Base-by-base conservation (phyloP, 92 coral and sea anemone genomes). In the Hydrozoanthus gracilis region DNA sequence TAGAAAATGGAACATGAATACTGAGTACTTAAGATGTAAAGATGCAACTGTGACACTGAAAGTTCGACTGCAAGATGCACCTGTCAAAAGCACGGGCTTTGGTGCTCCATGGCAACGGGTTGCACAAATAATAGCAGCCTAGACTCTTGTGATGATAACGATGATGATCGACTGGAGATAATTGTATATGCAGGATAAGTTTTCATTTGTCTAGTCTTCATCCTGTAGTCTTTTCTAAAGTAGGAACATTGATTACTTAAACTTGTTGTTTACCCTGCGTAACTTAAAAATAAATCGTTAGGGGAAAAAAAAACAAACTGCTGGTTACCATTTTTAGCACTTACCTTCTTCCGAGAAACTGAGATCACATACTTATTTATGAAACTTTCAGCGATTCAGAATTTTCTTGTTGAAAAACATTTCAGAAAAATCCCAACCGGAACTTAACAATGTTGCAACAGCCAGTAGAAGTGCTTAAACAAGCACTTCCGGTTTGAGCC, bases 1-100 rank as follows among this genome's bases (percentile, higher is more conserved):
- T 7, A 73, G 87, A 9, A 64, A 77, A 27, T 90, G 95, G 92
- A 51, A 90, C 69, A 88, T 92, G 12, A 83, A 87, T 61, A 61
- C 67, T 61, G 15, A 15, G 11, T n/a, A n/a, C n/a, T n/a, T n/a
- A n/a, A 17, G 15, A 11, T 17, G 56, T n/a, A n/a, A 51, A 51
- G 56, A 11, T 15, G 67, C 67, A 61, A 17, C 67, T 11, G 67
- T 17, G 15, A 15, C 67, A 17, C 11, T 61, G 67, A 61, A 11
- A 5, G 56, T 51, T 51, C 56, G 9, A 51, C 56, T 5, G 56
- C 67, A 61, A 15, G 15, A 61, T 61, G 67, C 67, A 15, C n/a
- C n/a, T n/a, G n/a, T n/a, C n/a, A n/a, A n/a, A n/a, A n/a, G n/a
- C n/a, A n/a, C n/a, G n/a, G n/a, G n/a, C n/a, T n/a, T n/a, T n/a